These are phyloP conservation scores for Hafferia zeledoni DNA, from an alignment of 2,797 vertebrate species.

Conservation along the genomic window DNA sequence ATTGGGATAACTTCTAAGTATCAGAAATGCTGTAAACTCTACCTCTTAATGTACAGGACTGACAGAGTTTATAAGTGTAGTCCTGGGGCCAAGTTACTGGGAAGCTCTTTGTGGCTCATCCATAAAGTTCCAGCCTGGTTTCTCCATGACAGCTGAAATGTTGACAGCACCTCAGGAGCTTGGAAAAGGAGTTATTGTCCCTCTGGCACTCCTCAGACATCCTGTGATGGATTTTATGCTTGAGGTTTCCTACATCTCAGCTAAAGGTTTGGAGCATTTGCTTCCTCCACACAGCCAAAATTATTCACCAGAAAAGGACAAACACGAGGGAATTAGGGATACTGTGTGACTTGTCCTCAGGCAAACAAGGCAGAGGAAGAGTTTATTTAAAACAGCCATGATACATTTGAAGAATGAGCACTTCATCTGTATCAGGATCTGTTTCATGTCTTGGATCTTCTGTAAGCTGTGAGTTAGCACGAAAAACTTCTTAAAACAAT, in stretches of 20 bases:
- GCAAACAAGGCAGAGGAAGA: not conserved
- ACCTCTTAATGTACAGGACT: not conserved
- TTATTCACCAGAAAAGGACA: not conserved
- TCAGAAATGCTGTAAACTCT: not conserved
- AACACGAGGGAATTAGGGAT: not conserved
- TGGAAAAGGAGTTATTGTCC: not conserved
- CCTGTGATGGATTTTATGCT: too few species aligned
- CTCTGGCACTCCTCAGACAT: not conserved
- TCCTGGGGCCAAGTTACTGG: not conserved
- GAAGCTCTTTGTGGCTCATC: not conserved
- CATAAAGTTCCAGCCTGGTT: not conserved
- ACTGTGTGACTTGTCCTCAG: not conserved
- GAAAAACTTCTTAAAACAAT: constrained; percentile 1
- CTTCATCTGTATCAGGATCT: not conserved
- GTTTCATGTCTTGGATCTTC: not conserved
- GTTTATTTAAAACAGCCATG: constrained; percentile 29
- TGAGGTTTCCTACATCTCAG: not conserved
- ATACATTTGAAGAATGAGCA: not conserved
- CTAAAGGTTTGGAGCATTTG: not conserved
- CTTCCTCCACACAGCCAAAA: not conserved
- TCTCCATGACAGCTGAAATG: not conserved
- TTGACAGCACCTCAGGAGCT: not conserved
- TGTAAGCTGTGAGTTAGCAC: not conserved
- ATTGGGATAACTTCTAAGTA: not conserved
- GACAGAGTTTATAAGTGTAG: not conserved